Evolutionary conservation across 2,888 invertebrate species (phyloP), one percentile per base, ranked within the genome.

Genomic region (Brachyptera risi): DNA sequence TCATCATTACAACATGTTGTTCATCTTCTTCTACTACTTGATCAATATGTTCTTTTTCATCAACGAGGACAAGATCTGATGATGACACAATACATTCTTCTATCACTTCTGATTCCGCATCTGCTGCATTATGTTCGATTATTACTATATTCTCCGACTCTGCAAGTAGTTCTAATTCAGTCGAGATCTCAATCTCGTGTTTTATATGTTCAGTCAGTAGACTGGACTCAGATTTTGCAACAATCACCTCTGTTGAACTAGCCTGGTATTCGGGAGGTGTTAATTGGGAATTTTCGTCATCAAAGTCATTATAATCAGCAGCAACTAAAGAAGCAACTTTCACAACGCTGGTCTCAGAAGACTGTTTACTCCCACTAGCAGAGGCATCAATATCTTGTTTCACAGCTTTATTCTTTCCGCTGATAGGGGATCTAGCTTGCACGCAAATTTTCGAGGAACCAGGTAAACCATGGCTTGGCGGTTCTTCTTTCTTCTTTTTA

Each of bases 11-110:
- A 2, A 54, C 54, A 35, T 54, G 54, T 37, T 54, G 54, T 21
- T 63, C 62, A 37, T 44, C 60, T n/a, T 59, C 57, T 38, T 62
- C 64, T 19, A 62, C 38, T 11, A 60, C 61, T 31, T 60, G 59
- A n/a, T 61, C 60, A 9, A 57, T 58, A 11, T 62, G 56, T 9
- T 49, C 60, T 27, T 62, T 65, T 19, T 47, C 58, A 26, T 56
- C 59, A 3, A 61, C 42, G 9, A 62, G 79, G 1, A 83, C 80
- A 70, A 80, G 80, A 51, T 83, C 84, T 0, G 82, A 78, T 1
- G 84, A 81, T 68, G 85, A 86, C 0, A 86, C 70, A 7, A 85
- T 78, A 68, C 83, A 86, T 65, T 85, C 84, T 65, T 85, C 83
- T 3, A 80, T 76, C 65, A 80, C 80, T 64, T 80, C 81, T 0